Evolutionary conservation across 2,113 vertebrate genomes (phyloP).

Genomic region (Pantherophis guttatus): DNA sequence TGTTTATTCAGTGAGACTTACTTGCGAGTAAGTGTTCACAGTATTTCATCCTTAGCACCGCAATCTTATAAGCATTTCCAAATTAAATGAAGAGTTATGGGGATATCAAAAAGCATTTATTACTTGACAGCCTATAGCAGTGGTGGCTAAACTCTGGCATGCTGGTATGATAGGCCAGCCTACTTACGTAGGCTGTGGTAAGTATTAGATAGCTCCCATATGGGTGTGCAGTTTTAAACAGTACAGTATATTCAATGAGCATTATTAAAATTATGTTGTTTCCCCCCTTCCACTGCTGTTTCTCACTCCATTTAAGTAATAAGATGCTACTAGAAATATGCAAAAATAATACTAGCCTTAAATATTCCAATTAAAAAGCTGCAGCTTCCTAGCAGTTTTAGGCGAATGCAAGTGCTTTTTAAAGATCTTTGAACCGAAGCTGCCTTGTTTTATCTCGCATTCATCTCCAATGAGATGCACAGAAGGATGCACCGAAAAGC

Average conservation of each 20-base stretch:
- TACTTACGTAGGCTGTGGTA: background rate
- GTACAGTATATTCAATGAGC: background rate
- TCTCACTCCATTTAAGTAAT: background rate
- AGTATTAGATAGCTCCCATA: background rate
- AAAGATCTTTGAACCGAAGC: background rate
- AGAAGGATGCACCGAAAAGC: background rate
- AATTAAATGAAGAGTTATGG: background rate
- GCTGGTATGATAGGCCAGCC: background rate
- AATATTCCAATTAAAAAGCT: background rate
- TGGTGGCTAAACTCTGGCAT: background rate
- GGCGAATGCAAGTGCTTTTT: background rate
- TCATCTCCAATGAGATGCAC: background rate
- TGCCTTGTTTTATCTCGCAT: background rate
- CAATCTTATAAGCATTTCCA: background rate
- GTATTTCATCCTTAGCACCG: background rate
- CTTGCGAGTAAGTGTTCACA: background rate
- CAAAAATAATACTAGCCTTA: constrained; percentile 2
- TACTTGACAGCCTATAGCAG: background rate
- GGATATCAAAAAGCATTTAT: background rate
- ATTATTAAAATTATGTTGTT: background rate
- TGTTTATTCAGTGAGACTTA: background rate
- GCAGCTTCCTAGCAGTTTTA: background rate
- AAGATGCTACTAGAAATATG: background rate
- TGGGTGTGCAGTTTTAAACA: background rate
- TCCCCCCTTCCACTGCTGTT: background rate